Evolutionary conservation across 2,113 vertebrate species (phyloP).

Genomic region (Campylomormyrus tamandua): DNA sequence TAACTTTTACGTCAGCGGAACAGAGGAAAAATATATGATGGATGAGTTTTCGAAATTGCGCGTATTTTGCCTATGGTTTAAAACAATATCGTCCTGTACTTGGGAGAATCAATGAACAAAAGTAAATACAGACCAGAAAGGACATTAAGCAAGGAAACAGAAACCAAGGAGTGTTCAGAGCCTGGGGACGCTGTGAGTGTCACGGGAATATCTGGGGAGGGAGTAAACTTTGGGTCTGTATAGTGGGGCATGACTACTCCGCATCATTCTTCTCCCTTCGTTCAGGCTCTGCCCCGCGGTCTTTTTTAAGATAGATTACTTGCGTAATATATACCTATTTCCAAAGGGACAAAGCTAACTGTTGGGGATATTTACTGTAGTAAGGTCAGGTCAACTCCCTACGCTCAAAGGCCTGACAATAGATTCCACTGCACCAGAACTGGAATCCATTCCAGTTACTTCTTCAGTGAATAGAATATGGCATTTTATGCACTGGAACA

Average conservation of each 20-base stretch:
- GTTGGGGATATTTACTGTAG: background rate
- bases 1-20: constrained; percentile 27
- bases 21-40: constrained; percentile 23
- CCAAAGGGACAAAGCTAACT: background rate
- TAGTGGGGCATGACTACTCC: background rate
- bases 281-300: background rate
- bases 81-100: constrained; percentile 24
- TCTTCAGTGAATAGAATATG: background rate
- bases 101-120: background rate
- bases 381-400: background rate
- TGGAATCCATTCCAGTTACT: background rate
- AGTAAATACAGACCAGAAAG: background rate
- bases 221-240: background rate
- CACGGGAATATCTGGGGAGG: background rate
- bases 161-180: background rate
- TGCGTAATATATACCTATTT: background rate
- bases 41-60: constrained; percentile 15
- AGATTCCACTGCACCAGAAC: background rate
- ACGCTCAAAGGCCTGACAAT: background rate
- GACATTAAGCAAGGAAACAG: background rate
- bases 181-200: background rate
- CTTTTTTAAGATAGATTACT: background rate
- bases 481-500: background rate
- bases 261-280: background rate
- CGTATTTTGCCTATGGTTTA: constrained; percentile 7